Base-by-base conservation (phyloP, 2,888 invertebrate genomes). In the Drosophila stalkeri region DNA sequence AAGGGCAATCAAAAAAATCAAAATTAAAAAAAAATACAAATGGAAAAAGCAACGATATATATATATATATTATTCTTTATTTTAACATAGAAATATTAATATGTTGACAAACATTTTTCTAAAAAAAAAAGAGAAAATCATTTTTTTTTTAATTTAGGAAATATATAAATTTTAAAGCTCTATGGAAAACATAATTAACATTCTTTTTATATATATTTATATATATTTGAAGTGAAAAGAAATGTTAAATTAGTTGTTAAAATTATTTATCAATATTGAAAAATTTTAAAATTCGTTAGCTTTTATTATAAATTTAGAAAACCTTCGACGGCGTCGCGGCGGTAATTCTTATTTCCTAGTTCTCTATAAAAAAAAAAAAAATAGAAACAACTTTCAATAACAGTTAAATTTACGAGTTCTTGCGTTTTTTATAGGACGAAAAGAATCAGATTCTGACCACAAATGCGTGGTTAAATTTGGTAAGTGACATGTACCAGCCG, bases 361-460 rank as follows among this genome's bases (percentile, higher is more conserved):
- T 55, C 11, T 31, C 11, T 14, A 3, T 23, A 65, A 47, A 4
- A 73, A 54, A 39, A 4, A 75, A 54, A 59, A 60, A 60, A 20
- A 23, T 27, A 27, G 63, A 47, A 57, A 64, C 18, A 68, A 70
- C 31, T 41, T 18, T 43, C 23, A 64, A 67, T 70, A 62, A 67
- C 69, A 63, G 69, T 52, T 61, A 56, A 47, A 71, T 81, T 76
- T 73, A 77, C 71, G 82, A 86, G 84, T 65, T 80, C 81, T 82
- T 86, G 87, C 85, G 82, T 92, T 92, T 95, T 94, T 95, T 96
- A 94, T 96, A 99, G 99, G 99, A 99, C 94, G 99, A 99, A 96
- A 99, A 99, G 96, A 98, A 98, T 95, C 98, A 98, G 96, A 98
- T 99, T 94, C 96, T 99, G 94, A 97, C 98, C 93, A 98, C 98